phyloP scores from a whole-genome alignment of 2,888 invertebrate species.

The Calameuta idolon region DNA sequence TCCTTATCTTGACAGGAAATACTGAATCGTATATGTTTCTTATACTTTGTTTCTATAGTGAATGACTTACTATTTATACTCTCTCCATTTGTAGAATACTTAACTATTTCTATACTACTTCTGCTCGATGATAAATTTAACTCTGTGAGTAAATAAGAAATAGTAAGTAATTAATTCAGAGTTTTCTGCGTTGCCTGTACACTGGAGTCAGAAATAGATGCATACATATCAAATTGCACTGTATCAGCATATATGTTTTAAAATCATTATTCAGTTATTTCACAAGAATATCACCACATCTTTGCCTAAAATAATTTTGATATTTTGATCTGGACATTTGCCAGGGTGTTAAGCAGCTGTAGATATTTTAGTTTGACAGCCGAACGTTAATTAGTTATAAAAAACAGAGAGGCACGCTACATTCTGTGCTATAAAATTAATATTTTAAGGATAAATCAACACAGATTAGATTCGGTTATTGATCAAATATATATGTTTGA shows the following conservation, averaged over 20 bases:
- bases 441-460: not conserved
- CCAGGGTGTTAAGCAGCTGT: conserved; percentile 39
- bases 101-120: not conserved
- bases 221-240: not conserved
- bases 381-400: not conserved
- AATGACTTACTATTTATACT: not conserved
- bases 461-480: not conserved
- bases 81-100: not conserved
- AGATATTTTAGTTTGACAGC: conserved; percentile 10
- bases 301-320: conserved; percentile 45
- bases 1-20: not conserved
- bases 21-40: not conserved
- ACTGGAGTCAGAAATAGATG: not conserved
- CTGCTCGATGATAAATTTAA: not conserved
- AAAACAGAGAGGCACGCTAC: not conserved
- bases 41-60: not conserved
- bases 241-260: not conserved
- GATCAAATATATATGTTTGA: not conserved
- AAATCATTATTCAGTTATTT: not conserved
- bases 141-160: not conserved
- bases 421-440: not conserved
- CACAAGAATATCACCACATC: not conserved
- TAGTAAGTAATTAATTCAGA: not conserved
- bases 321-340: conserved; percentile 47
- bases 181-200: not conserved